Evolutionary conservation across 1,140 invertebrate genomes (phyloP), one percentile per base, ranked within the genome.

Genomic region (Dendrolimus punctatus): DNA sequence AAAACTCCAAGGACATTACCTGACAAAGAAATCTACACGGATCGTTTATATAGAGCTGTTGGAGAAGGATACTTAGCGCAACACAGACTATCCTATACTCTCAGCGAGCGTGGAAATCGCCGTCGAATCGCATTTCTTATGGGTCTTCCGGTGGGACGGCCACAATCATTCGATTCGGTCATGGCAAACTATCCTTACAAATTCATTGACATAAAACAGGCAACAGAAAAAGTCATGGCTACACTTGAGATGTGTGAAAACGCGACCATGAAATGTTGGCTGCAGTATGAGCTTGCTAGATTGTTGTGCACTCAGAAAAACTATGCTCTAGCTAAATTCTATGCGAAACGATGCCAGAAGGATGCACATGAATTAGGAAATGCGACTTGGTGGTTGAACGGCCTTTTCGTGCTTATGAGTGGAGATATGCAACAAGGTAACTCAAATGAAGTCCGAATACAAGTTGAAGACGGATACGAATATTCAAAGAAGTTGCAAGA

Each of bases 341-440:
- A 89, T 53, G 87, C 87, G 0, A 85, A 88, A 51, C 85, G 88
- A 51, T 89, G 88, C 57, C 87, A 88, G 40, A 64, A 76, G 7
- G 84, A 89, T 65, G 87, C 82, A 49, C 78, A 85, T 60, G 76
- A 79, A 50, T 66, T 84, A 44, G 68, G 67, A 39, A 85, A 70
- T 53, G 65, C 70, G 0, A 77, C 75, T 0, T 90, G 89, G 89
- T 83, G 87, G 68, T 58, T 89, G 7, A 89, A 89, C 56, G 87
- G 80, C 0, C 77, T 66, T 38, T 87, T 89, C 51, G 74, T 88
- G 5, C 60, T 89, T 8, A 80, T 87, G 66, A 88, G 82, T 23
- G 83, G 83, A 5, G 87, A 89, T 50, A 83, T 89, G 71, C 80
- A 82, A 53, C 85, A 88, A 64, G 80, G 87, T 6, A 89, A 89